These are phyloP conservation scores for Etheostoma perlongum DNA, from an alignment of 2,797 vertebrate genomes.

Conservation along the genomic window DNA sequence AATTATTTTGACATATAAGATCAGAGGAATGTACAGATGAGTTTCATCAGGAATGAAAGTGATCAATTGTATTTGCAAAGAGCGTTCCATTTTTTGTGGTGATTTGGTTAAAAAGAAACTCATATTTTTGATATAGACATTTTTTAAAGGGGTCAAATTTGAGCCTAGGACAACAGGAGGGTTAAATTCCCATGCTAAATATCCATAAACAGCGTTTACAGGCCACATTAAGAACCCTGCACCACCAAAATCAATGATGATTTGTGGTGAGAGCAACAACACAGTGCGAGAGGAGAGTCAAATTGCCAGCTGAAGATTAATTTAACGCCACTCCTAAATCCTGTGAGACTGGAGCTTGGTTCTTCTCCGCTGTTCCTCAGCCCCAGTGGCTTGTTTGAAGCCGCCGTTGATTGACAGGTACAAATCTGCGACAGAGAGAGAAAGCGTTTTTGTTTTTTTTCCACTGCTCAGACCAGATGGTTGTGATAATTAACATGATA, in stretches of 20 bases:
- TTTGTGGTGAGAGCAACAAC: conserved; percentile 75
- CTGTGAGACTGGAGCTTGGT: conserved; percentile 78
- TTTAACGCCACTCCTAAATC: conserved; percentile 86
- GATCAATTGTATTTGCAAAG: too few species aligned
- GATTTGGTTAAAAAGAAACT: too few species aligned
- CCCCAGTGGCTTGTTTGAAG: conserved; percentile 83
- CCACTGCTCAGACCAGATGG: conserved; percentile 87
- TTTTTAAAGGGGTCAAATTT: too few species aligned
- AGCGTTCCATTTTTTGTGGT: too few species aligned
- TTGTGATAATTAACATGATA: conserved; percentile 91
- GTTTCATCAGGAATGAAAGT: too few species aligned
- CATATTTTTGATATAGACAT: too few species aligned
- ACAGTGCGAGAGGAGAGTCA: conserved; percentile 76
- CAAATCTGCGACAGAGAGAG: conserved; percentile 85
- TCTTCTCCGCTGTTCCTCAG: conserved; percentile 82
- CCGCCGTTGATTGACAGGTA: conserved; percentile 86
- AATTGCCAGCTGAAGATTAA: conserved; percentile 86
- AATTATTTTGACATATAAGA: too few species aligned
- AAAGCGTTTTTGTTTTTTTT: conserved; percentile 65
- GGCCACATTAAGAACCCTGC: conserved; percentile 65
- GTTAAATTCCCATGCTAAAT: conserved; percentile 60
- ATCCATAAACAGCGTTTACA: conserved; percentile 63
- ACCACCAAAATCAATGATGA: conserved; percentile 79
- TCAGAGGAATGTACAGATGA: too few species aligned
- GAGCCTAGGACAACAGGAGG: too few species aligned